Percentiles rank a stretch among this genome's conserved stretches.
Evolutionary conservation across 2,113 vertebrate species (phyloP).

Genomic region (Tachysurus fulvidraco): DNA sequence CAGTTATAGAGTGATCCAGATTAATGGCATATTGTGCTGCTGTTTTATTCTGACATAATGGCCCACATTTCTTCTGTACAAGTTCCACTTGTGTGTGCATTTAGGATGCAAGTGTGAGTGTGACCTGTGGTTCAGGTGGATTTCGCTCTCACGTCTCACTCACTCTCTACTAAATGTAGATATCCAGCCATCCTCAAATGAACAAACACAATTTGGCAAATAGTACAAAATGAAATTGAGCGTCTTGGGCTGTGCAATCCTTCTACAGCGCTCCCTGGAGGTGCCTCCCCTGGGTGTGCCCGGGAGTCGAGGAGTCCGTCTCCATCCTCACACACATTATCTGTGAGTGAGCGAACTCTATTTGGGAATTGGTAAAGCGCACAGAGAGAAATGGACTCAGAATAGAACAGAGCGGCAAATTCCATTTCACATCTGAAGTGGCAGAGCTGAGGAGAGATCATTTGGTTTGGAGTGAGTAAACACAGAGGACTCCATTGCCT

Average conservation of each 20-base stretch:
- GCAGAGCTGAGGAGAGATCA: slow-evolving; percentile 94
- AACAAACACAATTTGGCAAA: slow-evolving; percentile 86
- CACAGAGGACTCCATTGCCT: slow-evolving; percentile 91
- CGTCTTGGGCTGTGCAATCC: slow-evolving; percentile 80
- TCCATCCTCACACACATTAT: slow-evolving; percentile 92
- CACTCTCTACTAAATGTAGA: slow-evolving; percentile 78
- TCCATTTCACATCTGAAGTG: slow-evolving; percentile 99
- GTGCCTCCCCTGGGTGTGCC: slow-evolving; percentile 82
- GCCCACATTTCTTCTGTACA: background rate
- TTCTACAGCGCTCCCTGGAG: slow-evolving; percentile 83
- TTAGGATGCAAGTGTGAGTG: background rate
- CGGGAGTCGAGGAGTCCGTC: slow-evolving; percentile 77
- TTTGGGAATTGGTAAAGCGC: slow-evolving; percentile 93
- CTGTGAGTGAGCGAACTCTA: slow-evolving; percentile 90
- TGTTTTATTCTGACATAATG: slow-evolving; percentile 12
- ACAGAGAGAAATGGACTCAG: slow-evolving; percentile 80
- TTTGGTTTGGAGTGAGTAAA: slow-evolving; percentile 97
- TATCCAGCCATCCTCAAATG: slow-evolving; percentile 80
- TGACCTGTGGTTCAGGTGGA: slow-evolving; percentile 35
- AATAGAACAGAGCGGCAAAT: slow-evolving; percentile 89
- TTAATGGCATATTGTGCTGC: background rate
- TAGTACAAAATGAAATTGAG: slow-evolving; percentile 90
- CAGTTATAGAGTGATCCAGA: background rate
- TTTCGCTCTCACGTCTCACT: slow-evolving; percentile 74
- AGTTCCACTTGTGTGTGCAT: background rate